These are phyloP conservation scores for Pentamera pediparva DNA, from an alignment of 53 echinoderm and acorn worm species.

Conservation along the genomic window DNA sequence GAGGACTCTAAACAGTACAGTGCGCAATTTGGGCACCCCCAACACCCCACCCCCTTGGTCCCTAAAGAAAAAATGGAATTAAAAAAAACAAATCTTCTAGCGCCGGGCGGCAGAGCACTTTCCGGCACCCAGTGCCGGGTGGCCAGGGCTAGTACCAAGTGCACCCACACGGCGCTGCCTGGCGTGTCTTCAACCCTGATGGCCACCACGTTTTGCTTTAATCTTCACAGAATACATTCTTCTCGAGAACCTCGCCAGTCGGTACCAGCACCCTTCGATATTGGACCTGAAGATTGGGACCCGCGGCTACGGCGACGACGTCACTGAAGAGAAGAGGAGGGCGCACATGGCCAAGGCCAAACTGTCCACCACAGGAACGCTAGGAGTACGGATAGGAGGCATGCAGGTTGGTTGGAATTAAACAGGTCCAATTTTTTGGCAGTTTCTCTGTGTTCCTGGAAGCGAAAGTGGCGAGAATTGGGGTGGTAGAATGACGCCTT, in stretches of 20 bases:
- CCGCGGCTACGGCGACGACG: constrained; percentile 49
- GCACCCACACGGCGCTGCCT: neutral
- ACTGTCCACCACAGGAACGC: constrained; percentile 32
- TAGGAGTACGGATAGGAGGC: constrained; percentile 51
- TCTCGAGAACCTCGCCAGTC: constrained; percentile 42
- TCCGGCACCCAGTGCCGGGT: too few relatives aligned
- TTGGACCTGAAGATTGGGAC: constrained; percentile 58
- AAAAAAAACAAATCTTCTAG: too few relatives aligned
- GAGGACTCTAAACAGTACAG: too few relatives aligned
- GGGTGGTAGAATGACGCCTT: too few relatives aligned
- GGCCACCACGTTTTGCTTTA: neutral
- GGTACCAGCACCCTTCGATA: constrained; percentile 46
- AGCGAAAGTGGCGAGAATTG: too few relatives aligned
- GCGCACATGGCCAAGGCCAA: constrained; percentile 37
- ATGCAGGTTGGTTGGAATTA: constrained; percentile 39
- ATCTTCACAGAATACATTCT: constrained; percentile 39
- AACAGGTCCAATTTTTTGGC: too few relatives aligned
- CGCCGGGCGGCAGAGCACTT: too few relatives aligned
- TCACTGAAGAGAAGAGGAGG: constrained; percentile 41
- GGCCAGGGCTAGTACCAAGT: too few relatives aligned
- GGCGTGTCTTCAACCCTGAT: neutral
- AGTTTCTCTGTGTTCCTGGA: too few relatives aligned
- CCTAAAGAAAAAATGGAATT: neutral
- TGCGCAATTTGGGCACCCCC: too few relatives aligned
- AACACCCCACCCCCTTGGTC: too few relatives aligned